Evolutionary conservation across 2,113 vertebrate genomes (phyloP).

Genomic region (Planiliza haematocheilus): DNA sequence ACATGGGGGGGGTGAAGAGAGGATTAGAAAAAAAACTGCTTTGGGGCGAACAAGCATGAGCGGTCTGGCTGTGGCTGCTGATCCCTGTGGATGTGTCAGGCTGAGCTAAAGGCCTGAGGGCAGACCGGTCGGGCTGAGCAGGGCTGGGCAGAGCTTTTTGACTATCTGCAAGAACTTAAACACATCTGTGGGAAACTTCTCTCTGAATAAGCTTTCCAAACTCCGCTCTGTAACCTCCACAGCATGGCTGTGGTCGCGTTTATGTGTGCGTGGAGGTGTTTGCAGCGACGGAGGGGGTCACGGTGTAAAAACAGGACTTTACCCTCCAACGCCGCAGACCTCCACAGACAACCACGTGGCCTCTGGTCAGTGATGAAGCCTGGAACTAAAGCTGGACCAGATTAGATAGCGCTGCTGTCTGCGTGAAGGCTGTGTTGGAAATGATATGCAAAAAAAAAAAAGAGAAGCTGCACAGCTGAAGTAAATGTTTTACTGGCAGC

Average conservation of each 20-base stretch:
- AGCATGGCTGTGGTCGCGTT: slow-evolving; percentile 31
- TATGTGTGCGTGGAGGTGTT: slow-evolving; percentile 79
- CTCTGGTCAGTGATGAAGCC: background rate
- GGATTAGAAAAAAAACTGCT: background rate
- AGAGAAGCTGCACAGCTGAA: background rate
- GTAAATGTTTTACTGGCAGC: background rate
- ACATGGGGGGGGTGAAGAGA: background rate
- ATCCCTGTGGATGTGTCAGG: slow-evolving; percentile 57
- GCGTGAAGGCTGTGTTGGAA: background rate
- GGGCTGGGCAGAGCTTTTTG: slow-evolving; percentile 36
- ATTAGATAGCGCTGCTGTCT: background rate
- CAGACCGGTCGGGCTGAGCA: slow-evolving; percentile 33
- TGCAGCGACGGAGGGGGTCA: slow-evolving; percentile 75
- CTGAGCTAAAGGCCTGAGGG: slow-evolving; percentile 37
- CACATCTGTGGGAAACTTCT: slow-evolving; percentile 58
- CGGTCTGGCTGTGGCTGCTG: slow-evolving; percentile 44
- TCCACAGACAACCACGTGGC: slow-evolving; percentile 44
- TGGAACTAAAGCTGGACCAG: background rate
- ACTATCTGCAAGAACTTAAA: slow-evolving; percentile 48
- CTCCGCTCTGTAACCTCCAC: slow-evolving; percentile 77
- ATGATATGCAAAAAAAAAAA: background rate
- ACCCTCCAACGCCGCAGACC: slow-evolving; percentile 51
- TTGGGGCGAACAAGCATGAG: slow-evolving; percentile 58
- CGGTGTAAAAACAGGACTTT: slow-evolving; percentile 72
- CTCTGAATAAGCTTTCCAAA: slow-evolving; percentile 78